A percentile compares a stretch with the other conserved stretches of the same genome.
phyloP scores from a whole-genome alignment of 1,140 invertebrate species.

The Scaptomyza hsui region DNA sequence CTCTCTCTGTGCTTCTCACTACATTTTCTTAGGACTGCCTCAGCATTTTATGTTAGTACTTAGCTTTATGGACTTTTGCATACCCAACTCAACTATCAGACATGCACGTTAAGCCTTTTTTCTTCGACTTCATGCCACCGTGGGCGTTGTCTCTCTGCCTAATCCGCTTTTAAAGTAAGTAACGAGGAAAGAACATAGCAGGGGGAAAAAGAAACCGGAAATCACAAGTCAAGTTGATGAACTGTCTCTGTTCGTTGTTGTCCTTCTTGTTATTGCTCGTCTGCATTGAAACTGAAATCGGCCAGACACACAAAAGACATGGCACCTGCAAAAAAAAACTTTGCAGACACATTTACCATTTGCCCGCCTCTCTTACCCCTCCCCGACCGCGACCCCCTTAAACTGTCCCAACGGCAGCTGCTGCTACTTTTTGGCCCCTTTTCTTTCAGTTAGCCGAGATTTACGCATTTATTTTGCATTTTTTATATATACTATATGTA shows the following conservation, averaged over 20 bases:
- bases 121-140: slow-evolving; percentile 55
- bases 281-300: slow-evolving; percentile 62
- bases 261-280: slow-evolving; percentile 35
- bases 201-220: slow-evolving; percentile 63
- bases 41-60: slow-evolving; percentile 5
- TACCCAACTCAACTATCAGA: slow-evolving; percentile 55
- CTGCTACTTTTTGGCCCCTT: slow-evolving; percentile 18
- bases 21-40: slow-evolving; percentile 13
- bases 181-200: slow-evolving; percentile 35
- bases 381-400: neutral
- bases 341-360: slow-evolving; percentile 73
- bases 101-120: slow-evolving; percentile 46
- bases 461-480: slow-evolving; percentile 83
- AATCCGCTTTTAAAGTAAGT: slow-evolving; percentile 79
- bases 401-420: slow-evolving; percentile 15
- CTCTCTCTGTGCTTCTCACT: slow-evolving; percentile 1
- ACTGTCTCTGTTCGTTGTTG: slow-evolving; percentile 64
- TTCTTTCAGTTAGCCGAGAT: slow-evolving; percentile 60
- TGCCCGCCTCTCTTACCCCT: slow-evolving; percentile 23
- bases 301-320: slow-evolving; percentile 66
- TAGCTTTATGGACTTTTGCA: slow-evolving; percentile 23
- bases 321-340: slow-evolving; percentile 75
- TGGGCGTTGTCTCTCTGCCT: slow-evolving; percentile 76
- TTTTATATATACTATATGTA: slow-evolving; percentile 75
- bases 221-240: slow-evolving; percentile 82